A percentile compares a stretch with the other conserved stretches of the same genome.
Evolutionary conservation across 2,797 vertebrate genomes (phyloP).

Genomic region (Cirrhinus molitorella): DNA sequence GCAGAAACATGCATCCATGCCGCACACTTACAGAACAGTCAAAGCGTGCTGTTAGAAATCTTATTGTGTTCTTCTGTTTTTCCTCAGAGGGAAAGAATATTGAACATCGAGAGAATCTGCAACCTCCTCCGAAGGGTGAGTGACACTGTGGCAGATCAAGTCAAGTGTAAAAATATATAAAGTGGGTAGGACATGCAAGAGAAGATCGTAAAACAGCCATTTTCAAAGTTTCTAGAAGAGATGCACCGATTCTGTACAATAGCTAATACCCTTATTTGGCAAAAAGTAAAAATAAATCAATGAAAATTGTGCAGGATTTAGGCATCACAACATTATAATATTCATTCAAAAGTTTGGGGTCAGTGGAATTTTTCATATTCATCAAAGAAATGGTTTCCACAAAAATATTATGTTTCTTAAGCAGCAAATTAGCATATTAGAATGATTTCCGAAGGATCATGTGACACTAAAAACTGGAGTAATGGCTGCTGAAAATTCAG

Average conservation of each 20-base stretch:
- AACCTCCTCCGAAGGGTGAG: conserved; percentile 92
- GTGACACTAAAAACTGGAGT: not conserved
- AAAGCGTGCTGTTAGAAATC: not conserved
- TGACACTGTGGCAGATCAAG: conserved; percentile 60
- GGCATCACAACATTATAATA: not conserved
- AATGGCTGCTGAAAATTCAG: not conserved
- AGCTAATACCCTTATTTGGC: not conserved
- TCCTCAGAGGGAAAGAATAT: conserved; percentile 90
- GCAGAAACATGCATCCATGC: not conserved
- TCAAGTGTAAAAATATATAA: not conserved
- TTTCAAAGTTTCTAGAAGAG: not conserved
- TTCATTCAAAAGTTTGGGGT: not conserved
- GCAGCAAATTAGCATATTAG: not conserved
- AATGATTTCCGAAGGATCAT: not conserved
- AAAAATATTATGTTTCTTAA: not conserved
- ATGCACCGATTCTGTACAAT: not conserved
- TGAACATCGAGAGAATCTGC: conserved; percentile 95
- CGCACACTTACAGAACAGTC: too few species aligned
- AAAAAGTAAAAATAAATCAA: not conserved
- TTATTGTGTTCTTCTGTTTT: conserved; percentile 51
- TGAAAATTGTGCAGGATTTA: not conserved
- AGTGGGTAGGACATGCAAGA: not conserved
- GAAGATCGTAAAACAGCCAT: not conserved
- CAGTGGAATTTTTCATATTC: not conserved
- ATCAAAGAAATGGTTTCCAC: not conserved